Evolutionary conservation across 2,888 invertebrate species (phyloP).

Genomic region (Escarpia spicata): DNA sequence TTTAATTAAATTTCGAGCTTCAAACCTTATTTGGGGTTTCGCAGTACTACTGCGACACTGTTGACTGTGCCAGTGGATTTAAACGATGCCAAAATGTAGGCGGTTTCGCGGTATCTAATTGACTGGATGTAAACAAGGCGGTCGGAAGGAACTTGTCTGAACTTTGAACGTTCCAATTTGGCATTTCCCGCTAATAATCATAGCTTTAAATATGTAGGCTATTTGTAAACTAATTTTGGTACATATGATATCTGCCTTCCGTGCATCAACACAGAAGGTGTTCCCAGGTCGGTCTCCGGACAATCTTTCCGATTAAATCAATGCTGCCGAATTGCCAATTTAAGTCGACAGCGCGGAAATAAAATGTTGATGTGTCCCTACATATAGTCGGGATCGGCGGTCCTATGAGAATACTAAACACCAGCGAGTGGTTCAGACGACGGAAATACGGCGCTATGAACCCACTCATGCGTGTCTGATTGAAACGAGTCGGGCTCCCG

Average conservation of each 20-base stretch:
- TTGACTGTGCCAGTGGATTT: too few species aligned
- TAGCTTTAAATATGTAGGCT: not conserved
- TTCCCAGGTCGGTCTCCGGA: not conserved
- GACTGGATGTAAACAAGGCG: too few species aligned
- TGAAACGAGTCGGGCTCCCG: not conserved
- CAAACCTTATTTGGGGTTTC: too few species aligned
- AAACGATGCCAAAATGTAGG: too few species aligned
- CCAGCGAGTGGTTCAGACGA: not conserved
- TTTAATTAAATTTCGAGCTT: too few species aligned
- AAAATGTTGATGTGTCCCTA: not conserved
- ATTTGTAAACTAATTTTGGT: not conserved
- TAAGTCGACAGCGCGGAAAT: not conserved
- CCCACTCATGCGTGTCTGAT: not conserved
- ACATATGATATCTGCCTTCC: not conserved
- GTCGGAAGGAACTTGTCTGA: too few species aligned
- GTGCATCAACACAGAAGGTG: not conserved
- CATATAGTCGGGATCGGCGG: not conserved
- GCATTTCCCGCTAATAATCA: not conserved
- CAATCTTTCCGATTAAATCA: not conserved
- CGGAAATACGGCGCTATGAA: not conserved
- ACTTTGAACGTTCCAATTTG: not conserved
- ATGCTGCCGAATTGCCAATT: not conserved
- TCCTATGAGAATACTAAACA: not conserved
- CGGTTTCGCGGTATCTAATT: too few species aligned
- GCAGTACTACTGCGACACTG: too few species aligned